These are phyloP conservation scores for Drosophila neutralis DNA, from an alignment of 2,888 invertebrate genomes.

Conservation along the genomic window DNA sequence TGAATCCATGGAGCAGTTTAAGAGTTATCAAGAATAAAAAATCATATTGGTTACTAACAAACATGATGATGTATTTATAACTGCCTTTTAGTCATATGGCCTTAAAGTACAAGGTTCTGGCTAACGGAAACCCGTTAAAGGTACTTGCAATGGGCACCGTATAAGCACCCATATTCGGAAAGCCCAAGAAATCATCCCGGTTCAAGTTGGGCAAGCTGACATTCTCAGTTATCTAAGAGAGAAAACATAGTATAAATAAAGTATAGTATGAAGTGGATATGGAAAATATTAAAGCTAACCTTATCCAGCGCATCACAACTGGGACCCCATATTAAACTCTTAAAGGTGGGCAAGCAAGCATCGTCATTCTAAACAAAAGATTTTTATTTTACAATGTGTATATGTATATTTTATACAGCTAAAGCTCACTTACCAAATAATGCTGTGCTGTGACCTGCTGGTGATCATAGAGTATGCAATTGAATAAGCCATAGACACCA, in stretches of 20 bases:
- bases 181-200: slow-evolving; percentile 95
- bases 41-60: slow-evolving; percentile 75
- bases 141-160: slow-evolving; percentile 96
- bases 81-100: slow-evolving; percentile 59
- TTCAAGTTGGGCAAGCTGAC: slow-evolving; percentile 89
- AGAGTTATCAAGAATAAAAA: slow-evolving; percentile 61
- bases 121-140: slow-evolving; percentile 97
- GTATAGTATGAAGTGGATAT: neutral
- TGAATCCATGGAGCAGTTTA: slow-evolving; percentile 31
- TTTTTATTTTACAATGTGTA: no score
- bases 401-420: no score
- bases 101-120: slow-evolving; percentile 87
- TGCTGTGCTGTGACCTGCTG: slow-evolving; percentile 90
- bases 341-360: slow-evolving; percentile 86
- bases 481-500: slow-evolving; percentile 99
- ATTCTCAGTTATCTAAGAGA: slow-evolving; percentile 86
- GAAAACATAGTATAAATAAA: neutral
- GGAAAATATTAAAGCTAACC: slow-evolving; percentile 83
- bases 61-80: slow-evolving; percentile 24
- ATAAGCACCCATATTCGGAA: slow-evolving; percentile 99
- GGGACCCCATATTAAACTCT: slow-evolving; percentile 93
- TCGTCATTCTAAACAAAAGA: slow-evolving; percentile 83
- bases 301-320: slow-evolving; percentile 98
- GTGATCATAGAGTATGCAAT: slow-evolving; percentile 98
- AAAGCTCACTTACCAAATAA: slow-evolving; percentile 70